Base-by-base conservation (phyloP, 2,888 invertebrate genomes). In the Emmelina monodactyla region DNA sequence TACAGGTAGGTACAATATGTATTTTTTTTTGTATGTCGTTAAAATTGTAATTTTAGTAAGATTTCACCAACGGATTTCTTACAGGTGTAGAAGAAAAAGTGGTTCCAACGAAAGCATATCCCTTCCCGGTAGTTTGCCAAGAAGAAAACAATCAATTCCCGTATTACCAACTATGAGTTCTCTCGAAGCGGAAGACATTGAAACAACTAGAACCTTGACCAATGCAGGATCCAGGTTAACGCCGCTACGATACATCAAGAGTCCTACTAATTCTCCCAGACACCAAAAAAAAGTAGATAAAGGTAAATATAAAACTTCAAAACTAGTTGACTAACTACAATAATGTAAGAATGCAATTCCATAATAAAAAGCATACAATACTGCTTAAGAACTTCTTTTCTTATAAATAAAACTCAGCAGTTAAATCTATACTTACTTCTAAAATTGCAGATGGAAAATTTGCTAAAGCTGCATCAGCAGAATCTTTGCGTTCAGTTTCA, bases 401-500 rank as follows among this genome's bases (percentile, higher is more conserved):
- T 31, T 13, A 16, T n/a, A 22, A 16, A 16, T 10, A 7, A 31
- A 30, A 30, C 35, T 13, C 25, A 28, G 22, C 15, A 32, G 16
- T 14, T 19, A 19, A 9, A 19, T 6, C 5, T 19, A 19, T 6
- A 19, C 9, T 14, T 35, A 29, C 28, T 34, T 40, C 39, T 34
- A 42, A 43, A 42, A 32, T 58, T 57, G 42, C 50, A 75, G 78
- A 78, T 49, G 64, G 62, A 40, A 79, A 78, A 56, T 75, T 66
- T 47, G 71, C 91, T 34, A 92, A 92, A 70, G 91, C 92, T 7
- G 82, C 92, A 39, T 92, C 92, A 48, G 91, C 91, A 31, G 94
- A 94, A 69, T 92, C 92, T 1, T 71, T 94, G 35, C 84, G 93
- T 32, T 92, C 92, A n/a, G 92, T 91, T 28, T 92, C 92, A 53